These are phyloP conservation scores for Allobates femoralis DNA, from an alignment of 2,797 vertebrate genomes.

Conservation along the genomic window DNA sequence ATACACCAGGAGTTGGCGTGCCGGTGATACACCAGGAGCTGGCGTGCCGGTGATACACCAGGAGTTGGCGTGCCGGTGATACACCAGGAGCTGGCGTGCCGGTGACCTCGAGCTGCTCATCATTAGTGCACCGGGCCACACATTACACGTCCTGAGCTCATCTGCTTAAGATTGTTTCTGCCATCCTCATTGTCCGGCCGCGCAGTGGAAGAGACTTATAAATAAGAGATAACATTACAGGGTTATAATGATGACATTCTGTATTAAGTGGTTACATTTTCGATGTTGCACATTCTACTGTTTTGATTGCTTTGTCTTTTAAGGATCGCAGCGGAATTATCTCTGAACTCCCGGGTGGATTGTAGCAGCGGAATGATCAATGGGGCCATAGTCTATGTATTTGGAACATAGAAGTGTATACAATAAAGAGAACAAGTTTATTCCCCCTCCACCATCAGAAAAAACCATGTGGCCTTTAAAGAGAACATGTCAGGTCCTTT, in stretches of 20 bases:
- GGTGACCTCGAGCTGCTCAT: background rate
- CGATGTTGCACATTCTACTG: constrained; percentile 20
- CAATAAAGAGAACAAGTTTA: background rate
- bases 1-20: no score
- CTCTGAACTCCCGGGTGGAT: background rate
- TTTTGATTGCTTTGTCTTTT: constrained; percentile 48
- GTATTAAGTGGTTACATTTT: constrained; percentile 48
- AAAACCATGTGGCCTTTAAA: background rate
- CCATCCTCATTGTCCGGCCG: constrained; percentile 36
- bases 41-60: no score
- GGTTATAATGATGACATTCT: constrained; percentile 25
- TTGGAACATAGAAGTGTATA: background rate
- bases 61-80: no score
- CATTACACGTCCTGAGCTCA: constrained; percentile 17
- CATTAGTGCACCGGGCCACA: background rate
- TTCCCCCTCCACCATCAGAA: background rate
- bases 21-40: no score
- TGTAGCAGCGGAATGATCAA: background rate
- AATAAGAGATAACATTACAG: constrained; percentile 47
- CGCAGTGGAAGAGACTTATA: constrained; percentile 41
- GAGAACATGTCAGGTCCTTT: no score
- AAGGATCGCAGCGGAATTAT: constrained; percentile 29
- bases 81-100: no score
- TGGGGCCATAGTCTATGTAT: background rate
- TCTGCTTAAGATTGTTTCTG: constrained; percentile 26